phyloP scores from a whole-genome alignment of 2,113 vertebrate genomes.

The Malurus alboscapulatus region DNA sequence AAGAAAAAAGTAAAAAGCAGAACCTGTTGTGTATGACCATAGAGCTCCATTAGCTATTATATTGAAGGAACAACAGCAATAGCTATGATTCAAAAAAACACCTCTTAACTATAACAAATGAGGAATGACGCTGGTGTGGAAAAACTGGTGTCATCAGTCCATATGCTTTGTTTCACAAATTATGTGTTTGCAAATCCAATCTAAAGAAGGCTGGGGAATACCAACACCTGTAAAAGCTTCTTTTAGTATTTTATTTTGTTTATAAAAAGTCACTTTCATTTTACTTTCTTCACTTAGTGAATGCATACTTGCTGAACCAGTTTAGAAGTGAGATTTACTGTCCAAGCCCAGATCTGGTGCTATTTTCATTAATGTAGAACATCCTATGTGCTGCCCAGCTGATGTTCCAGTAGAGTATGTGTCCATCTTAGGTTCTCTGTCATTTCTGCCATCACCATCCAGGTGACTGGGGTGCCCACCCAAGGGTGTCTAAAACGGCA shows the following conservation, averaged over 20 bases:
- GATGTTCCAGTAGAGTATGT: neutral
- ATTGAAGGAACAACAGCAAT: neutral
- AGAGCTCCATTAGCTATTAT: neutral
- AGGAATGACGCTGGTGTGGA: neutral
- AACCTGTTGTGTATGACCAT: neutral
- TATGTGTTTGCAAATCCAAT: neutral
- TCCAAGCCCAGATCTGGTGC: neutral
- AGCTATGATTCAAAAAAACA: neutral
- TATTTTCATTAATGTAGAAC: fast-evolving
- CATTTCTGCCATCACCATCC: neutral
- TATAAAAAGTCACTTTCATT: neutral
- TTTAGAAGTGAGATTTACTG: neutral
- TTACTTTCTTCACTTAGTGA: neutral
- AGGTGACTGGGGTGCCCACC: neutral
- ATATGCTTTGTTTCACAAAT: neutral
- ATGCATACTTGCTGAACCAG: neutral
- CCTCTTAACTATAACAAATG: neutral
- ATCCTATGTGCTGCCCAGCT: neutral
- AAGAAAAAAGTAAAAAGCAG: neutral
- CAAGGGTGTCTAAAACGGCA: neutral
- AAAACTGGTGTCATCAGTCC: neutral
- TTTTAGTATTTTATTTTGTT: neutral
- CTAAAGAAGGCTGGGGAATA: neutral
- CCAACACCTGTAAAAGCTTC: neutral
- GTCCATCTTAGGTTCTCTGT: neutral